Conservation (phyloP, 2,888 invertebrate species). For the Spisula subtruncata region DNA sequence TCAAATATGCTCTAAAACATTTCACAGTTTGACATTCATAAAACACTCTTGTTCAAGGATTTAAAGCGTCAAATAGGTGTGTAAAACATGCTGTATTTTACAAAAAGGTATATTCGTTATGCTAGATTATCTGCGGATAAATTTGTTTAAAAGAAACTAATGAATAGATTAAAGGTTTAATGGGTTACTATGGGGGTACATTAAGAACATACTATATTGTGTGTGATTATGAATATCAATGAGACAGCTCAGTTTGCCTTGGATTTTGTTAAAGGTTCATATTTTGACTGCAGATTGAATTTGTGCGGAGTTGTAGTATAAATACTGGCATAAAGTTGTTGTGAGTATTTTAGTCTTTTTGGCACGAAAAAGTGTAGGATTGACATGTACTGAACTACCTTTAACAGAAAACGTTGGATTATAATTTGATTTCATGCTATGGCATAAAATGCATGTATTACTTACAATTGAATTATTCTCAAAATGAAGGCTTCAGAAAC, state of each 20-base stretch:
- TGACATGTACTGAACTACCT: too few relatives aligned
- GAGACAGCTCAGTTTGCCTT: background rate
- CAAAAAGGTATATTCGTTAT: background rate
- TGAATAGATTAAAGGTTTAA: background rate
- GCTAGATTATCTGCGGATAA: background rate
- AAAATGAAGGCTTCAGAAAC: too few relatives aligned
- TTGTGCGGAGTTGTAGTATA: background rate
- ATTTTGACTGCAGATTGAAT: too few relatives aligned
- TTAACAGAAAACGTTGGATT: too few relatives aligned
- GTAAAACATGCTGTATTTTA: background rate
- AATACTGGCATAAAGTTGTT: too few relatives aligned
- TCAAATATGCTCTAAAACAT: background rate
- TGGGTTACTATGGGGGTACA: background rate
- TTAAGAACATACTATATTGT: background rate
- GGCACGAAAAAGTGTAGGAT: too few relatives aligned
- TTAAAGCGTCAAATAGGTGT: background rate
- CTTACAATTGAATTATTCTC: too few relatives aligned
- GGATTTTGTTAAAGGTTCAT: background rate
- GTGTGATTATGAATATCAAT: background rate
- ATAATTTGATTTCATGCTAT: too few relatives aligned
- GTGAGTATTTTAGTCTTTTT: too few relatives aligned
- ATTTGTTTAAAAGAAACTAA: background rate
- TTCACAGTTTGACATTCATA: background rate
- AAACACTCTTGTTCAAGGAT: conserved; percentile 4
- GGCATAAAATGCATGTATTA: too few relatives aligned